Evolutionary conservation across 2,113 vertebrate genomes (phyloP).

Genomic region (Sarotherodon lohbergeri): DNA sequence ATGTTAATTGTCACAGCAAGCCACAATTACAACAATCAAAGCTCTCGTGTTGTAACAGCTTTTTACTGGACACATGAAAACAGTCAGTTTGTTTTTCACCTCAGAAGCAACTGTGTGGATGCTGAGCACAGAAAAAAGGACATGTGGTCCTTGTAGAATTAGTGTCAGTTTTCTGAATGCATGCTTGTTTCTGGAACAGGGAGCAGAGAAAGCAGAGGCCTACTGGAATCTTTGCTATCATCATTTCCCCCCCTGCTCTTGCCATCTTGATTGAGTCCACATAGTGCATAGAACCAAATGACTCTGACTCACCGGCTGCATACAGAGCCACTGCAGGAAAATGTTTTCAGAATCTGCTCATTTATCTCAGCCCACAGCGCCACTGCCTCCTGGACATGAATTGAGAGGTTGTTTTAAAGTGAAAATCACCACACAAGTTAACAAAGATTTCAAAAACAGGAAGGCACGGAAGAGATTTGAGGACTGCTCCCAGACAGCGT

Average conservation of each 20-base stretch:
- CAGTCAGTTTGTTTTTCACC: background rate
- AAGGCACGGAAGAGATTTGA: background rate
- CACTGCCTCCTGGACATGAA: background rate
- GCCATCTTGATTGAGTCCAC: background rate
- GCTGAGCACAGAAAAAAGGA: background rate
- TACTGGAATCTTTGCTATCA: background rate
- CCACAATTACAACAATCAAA: conserved; percentile 39
- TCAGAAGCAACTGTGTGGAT: background rate
- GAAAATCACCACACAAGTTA: background rate
- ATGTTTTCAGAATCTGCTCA: background rate
- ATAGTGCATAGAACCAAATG: background rate
- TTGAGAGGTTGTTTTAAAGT: background rate
- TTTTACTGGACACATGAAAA: conserved; percentile 17
- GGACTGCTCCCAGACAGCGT: background rate
- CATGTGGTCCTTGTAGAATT: conserved; percentile 12
- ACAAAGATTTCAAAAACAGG: background rate
- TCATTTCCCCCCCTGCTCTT: background rate
- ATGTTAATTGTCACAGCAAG: conserved; percentile 29
- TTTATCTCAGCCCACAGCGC: background rate
- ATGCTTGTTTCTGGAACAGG: background rate
- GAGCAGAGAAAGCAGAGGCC: background rate
- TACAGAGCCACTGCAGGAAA: background rate
- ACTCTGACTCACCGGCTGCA: background rate
- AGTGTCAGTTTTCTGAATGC: background rate
- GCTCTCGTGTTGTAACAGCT: background rate